phyloP scores from a whole-genome alignment of 2,797 vertebrate species.

The Hybognathus amarus region DNA sequence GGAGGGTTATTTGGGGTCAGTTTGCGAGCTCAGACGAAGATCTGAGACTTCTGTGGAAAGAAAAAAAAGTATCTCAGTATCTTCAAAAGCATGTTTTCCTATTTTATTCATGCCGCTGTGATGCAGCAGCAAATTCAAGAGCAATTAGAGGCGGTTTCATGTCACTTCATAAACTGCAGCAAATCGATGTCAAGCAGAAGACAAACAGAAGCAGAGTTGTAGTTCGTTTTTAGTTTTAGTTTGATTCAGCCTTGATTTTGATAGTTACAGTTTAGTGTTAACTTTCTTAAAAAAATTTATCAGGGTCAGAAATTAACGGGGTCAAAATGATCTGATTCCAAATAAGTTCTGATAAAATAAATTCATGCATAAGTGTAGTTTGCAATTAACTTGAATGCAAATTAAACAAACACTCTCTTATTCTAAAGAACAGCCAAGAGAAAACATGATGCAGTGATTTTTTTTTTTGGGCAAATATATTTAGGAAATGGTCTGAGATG shows the following conservation, averaged over 20 bases:
- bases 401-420: constrained; percentile 49
- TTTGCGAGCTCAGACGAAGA: constrained; percentile 33
- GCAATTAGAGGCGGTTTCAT: constrained; percentile 74
- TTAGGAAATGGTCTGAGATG: background rate
- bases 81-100: constrained; percentile 78
- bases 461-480: background rate
- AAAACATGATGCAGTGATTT: background rate
- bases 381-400: background rate
- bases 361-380: background rate
- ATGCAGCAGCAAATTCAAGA: constrained; percentile 62
- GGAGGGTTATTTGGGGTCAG: constrained; percentile 3
- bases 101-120: constrained; percentile 72
- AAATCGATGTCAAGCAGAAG: constrained; percentile 80
- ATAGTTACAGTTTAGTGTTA: constrained; percentile 2
- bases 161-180: constrained; percentile 78
- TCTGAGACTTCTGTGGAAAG: constrained; percentile 33
- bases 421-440: background rate
- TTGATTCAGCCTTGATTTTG: background rate
- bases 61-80: constrained; percentile 67
- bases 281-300: too few species aligned
- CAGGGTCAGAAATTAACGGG: background rate
- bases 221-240: background rate
- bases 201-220: constrained; percentile 12
- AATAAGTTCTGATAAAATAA: too few species aligned
- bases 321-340: background rate